These are phyloP conservation scores for Lota lota DNA, from an alignment of 2,113 vertebrate genomes.

Conservation along the genomic window DNA sequence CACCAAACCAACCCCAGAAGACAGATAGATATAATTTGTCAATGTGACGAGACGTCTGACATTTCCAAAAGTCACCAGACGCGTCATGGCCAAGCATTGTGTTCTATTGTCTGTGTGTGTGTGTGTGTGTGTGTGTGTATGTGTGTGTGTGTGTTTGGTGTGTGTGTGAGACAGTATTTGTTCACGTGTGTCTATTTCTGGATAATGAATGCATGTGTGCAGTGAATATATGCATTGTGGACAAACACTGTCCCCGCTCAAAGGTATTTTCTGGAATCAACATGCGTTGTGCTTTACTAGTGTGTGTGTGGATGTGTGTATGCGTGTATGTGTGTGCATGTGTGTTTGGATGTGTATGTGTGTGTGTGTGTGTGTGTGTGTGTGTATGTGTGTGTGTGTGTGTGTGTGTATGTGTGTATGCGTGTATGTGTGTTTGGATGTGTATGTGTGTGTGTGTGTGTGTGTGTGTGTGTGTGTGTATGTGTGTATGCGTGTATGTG, in stretches of 20 bases:
- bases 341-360: neutral
- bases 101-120: neutral
- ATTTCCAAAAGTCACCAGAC: constrained; percentile 60
- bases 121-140: constrained; percentile 4
- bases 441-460: no score
- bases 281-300: no score
- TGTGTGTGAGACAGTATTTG: neutral
- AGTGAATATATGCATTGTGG: no score
- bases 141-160: constrained; percentile 5
- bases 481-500: no score
- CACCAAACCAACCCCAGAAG: no score
- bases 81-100: constrained; percentile 29
- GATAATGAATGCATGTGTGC: neutral
- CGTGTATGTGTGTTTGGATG: no score
- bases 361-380: neutral
- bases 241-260: no score
- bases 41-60: constrained; percentile 28
- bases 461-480: no score
- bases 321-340: neutral
- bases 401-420: neutral
- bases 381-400: no score
- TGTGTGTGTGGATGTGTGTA: neutral
- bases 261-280: no score
- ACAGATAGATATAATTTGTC: no score
- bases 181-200: neutral